These are phyloP conservation scores for Sarcophilus harrisii DNA, from an alignment of 2,797 vertebrate genomes.

Conservation along the genomic window DNA sequence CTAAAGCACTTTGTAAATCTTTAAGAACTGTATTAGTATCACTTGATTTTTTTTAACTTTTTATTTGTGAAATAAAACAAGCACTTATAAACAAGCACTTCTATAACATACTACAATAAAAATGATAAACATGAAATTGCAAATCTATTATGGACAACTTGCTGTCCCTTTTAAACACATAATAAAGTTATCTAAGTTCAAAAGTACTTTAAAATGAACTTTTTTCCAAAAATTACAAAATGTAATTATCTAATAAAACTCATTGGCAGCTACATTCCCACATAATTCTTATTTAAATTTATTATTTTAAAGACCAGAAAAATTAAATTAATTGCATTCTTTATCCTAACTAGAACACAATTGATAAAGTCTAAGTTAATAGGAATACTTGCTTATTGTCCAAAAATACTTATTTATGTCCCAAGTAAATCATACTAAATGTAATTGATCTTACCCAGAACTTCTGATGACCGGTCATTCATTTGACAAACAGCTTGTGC, in stretches of 20 bases:
- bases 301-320: not conserved
- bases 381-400: not conserved
- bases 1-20: not conserved
- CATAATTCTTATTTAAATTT: constrained; percentile 22
- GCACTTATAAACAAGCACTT: not conserved
- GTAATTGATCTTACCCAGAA: constrained; percentile 75
- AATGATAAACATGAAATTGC: not conserved
- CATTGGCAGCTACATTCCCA: not conserved
- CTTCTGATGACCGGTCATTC: constrained; percentile 44
- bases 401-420: not conserved
- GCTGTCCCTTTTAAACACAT: not conserved
- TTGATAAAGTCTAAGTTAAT: constrained; percentile 28
- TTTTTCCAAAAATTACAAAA: constrained; percentile 9
- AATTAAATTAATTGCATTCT: constrained; percentile 16
- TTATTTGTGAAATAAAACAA: not conserved
- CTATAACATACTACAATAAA: not conserved
- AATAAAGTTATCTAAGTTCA: too few relatives aligned
- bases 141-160: not conserved
- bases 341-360: constrained; percentile 18
- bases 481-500: constrained; percentile 69
- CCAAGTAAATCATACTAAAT: not conserved
- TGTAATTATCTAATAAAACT: constrained; percentile 1
- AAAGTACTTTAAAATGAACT: too few relatives aligned
- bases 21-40: not conserved
- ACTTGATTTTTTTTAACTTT: not conserved